Percentiles rank a stretch among this genome's conserved stretches.
Conservation (phyloP, 2,888 invertebrate species). For the Hylaea fasciaria region DNA sequence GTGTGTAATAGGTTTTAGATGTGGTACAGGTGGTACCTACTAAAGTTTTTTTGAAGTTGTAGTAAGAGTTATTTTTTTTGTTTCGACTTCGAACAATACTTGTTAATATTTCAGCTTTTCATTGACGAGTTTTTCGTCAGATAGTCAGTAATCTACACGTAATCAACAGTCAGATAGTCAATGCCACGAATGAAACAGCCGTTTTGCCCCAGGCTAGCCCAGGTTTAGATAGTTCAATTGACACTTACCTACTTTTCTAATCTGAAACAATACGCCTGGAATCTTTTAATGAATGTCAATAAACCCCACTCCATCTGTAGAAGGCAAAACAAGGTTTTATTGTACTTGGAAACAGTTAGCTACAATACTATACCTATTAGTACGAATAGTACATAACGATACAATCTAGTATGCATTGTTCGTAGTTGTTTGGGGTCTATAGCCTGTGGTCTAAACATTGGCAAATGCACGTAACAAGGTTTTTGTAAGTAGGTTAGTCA, state of each 20-base stretch:
- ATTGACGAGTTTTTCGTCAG: too few species aligned
- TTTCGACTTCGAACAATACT: too few species aligned
- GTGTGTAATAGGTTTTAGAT: conserved; percentile 2
- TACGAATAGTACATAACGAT: conserved; percentile 17
- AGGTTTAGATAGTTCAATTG: too few species aligned
- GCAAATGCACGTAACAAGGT: conserved; percentile 1
- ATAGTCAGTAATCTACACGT: too few species aligned
- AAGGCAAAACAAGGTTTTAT: conserved; percentile 28
- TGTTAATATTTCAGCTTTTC: too few species aligned
- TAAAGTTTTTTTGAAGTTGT: too few species aligned
- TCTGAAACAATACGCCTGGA: background rate
- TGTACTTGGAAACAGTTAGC: conserved; percentile 29
- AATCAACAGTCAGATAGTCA: too few species aligned
- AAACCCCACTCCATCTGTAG: conserved; percentile 8
- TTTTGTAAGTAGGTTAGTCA: background rate
- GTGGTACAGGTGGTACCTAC: background rate
- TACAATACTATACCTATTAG: background rate
- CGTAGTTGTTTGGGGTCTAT: conserved; percentile 13
- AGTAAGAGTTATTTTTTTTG: too few species aligned
- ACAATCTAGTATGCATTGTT: conserved; percentile 29
- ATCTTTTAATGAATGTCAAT: conserved; percentile 18
- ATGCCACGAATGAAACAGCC: too few species aligned
- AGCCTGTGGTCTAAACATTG: conserved; percentile 20
- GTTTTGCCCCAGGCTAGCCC: too few species aligned
- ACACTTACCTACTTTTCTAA: too few species aligned